These are phyloP conservation scores for Muscina levida DNA, from an alignment of 2,888 invertebrate species.

Conservation along the genomic window DNA sequence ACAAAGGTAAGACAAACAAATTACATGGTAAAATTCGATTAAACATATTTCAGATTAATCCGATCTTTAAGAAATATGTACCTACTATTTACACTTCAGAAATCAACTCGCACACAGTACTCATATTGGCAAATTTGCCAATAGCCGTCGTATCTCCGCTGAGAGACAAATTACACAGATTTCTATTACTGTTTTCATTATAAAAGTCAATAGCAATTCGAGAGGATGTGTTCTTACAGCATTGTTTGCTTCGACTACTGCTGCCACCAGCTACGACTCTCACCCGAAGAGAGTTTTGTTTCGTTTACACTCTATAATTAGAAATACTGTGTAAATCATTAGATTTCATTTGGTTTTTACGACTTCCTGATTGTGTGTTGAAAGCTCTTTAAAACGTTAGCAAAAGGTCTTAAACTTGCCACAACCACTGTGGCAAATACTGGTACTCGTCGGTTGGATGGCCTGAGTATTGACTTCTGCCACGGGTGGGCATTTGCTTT, in stretches of 20 bases:
- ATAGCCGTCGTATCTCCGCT: too few relatives aligned
- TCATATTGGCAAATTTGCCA: too few relatives aligned
- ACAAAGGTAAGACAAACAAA: too few relatives aligned
- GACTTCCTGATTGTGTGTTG: conserved; percentile 54
- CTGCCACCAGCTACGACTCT: not conserved
- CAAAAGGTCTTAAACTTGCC: not conserved
- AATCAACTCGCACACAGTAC: too few relatives aligned
- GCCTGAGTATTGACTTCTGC: conserved; percentile 24
- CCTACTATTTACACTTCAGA: too few relatives aligned
- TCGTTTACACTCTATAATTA: conserved; percentile 38
- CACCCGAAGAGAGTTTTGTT: not conserved
- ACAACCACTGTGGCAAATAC: not conserved
- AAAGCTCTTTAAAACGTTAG: conserved; percentile 27
- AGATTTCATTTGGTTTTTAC: conserved; percentile 39
- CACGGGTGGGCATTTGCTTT: conserved; percentile 51
- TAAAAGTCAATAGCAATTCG: not conserved
- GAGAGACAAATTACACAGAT: conserved; percentile 3
- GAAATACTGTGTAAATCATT: conserved; percentile 50
- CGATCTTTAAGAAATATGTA: too few relatives aligned
- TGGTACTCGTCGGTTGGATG: not conserved
- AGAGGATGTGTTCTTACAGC: not conserved
- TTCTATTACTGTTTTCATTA: conserved; percentile 2
- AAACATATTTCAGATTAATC: too few relatives aligned
- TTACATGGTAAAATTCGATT: too few relatives aligned
- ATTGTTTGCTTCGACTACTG: not conserved